These are phyloP conservation scores for Aquatica leii DNA, from an alignment of 2,888 invertebrate genomes.

Conservation along the genomic window DNA sequence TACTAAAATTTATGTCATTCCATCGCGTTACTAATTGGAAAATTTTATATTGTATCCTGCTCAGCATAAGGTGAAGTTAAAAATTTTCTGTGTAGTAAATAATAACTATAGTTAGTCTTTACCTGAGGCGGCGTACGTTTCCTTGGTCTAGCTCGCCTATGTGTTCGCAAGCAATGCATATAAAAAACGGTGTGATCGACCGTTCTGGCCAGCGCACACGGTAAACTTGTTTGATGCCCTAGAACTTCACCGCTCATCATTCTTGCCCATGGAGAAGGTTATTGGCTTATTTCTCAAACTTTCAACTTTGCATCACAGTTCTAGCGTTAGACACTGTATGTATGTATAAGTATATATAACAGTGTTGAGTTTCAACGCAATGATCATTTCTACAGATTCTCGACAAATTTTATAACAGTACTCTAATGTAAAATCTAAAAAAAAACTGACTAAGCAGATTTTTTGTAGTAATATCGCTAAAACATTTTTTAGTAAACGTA, in stretches of 20 bases:
- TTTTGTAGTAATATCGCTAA: too few relatives aligned
- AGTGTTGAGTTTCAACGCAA: background rate
- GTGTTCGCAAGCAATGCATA: slow-evolving; percentile 39
- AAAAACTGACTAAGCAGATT: too few relatives aligned
- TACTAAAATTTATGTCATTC: too few relatives aligned
- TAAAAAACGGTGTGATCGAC: slow-evolving; percentile 56
- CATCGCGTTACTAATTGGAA: too few relatives aligned
- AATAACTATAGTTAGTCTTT: background rate
- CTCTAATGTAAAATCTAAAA: too few relatives aligned
- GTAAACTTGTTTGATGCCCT: slow-evolving; percentile 53
- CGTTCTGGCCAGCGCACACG: slow-evolving; percentile 57
- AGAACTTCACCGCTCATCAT: slow-evolving; percentile 46
- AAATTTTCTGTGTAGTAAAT: background rate
- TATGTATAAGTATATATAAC: too few relatives aligned
- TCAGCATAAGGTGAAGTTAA: too few relatives aligned
- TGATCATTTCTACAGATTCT: too few relatives aligned
- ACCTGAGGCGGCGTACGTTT: slow-evolving; percentile 18
- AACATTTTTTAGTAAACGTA: too few relatives aligned
- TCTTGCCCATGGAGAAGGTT: slow-evolving; percentile 39
- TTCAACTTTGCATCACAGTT: slow-evolving; percentile 25
- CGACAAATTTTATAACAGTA: too few relatives aligned
- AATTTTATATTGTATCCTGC: too few relatives aligned
- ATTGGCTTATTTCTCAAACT: slow-evolving; percentile 37
- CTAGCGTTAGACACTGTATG: slow-evolving; percentile 18
- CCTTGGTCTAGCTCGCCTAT: slow-evolving; percentile 31